Percentiles rank a stretch among this genome's conserved stretches.
Evolutionary conservation across 2,113 vertebrate genomes (phyloP).

Genomic region (Psilopogon haemacephalus): DNA sequence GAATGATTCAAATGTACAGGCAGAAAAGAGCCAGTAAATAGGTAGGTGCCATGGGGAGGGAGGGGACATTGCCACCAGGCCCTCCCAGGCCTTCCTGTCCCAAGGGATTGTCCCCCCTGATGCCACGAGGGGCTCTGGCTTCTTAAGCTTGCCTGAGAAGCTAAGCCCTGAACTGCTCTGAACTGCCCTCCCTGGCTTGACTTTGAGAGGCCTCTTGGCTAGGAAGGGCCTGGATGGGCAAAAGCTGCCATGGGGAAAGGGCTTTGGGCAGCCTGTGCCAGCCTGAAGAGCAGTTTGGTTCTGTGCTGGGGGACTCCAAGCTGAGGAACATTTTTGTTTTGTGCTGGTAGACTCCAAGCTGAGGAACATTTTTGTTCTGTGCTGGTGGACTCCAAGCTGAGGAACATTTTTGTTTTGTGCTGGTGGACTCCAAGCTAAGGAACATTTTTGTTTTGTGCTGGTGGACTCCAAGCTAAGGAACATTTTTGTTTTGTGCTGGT

Average conservation of each 20-base stretch:
- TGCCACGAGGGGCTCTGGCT: background rate
- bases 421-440: conserved; percentile 8
- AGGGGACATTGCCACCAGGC: background rate
- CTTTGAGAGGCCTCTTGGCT: conserved; percentile 5
- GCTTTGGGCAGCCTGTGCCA: background rate
- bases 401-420: background rate
- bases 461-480: background rate
- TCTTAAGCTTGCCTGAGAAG: background rate
- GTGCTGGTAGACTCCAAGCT: background rate
- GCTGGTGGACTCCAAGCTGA: background rate
- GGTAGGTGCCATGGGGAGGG: conserved; percentile 60
- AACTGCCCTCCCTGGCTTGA: conserved; percentile 40
- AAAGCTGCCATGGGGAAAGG: conserved; percentile 13
- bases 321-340: background rate
- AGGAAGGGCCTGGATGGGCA: background rate
- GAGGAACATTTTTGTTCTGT: background rate
- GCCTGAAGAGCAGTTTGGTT: background rate
- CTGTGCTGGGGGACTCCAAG: background rate
- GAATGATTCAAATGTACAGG: conserved; percentile 84
- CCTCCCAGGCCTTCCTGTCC: background rate
- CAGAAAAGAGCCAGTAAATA: conserved; percentile 78
- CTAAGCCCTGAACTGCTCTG: too few species aligned
- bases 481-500: background rate
- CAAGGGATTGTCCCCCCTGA: background rate
- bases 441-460: background rate